Evolutionary conservation across 2,888 invertebrate genomes (phyloP).

Genomic region (Melinaea menophilus): DNA sequence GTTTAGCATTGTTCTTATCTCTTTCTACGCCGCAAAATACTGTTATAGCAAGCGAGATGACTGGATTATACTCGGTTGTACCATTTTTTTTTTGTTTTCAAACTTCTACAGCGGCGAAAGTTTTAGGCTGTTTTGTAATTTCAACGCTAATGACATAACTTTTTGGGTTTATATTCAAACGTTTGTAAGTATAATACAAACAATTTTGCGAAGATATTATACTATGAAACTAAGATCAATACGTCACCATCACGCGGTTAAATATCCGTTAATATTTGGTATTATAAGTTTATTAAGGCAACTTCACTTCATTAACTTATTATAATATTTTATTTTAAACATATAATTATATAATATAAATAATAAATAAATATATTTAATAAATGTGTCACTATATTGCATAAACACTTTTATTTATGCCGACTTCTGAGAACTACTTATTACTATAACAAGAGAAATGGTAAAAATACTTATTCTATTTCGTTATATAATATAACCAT

Average conservation of each 20-base stretch:
- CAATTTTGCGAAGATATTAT: slow-evolving; percentile 20
- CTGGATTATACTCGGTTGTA: slow-evolving; percentile 32
- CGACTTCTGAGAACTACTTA: too few relatives aligned
- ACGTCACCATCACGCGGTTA: slow-evolving; percentile 28
- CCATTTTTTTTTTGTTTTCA: slow-evolving; percentile 27
- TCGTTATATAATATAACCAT: too few relatives aligned
- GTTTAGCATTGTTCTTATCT: slow-evolving; percentile 34
- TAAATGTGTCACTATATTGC: too few relatives aligned
- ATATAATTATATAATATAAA: too few relatives aligned
- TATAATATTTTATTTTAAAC: too few relatives aligned
- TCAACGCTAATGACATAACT: slow-evolving; percentile 6
- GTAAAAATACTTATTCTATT: too few relatives aligned
- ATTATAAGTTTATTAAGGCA: slow-evolving; percentile 3
- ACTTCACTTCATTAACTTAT: too few relatives aligned
- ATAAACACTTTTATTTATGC: too few relatives aligned
- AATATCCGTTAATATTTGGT: slow-evolving; percentile 27
- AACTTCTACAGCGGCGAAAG: slow-evolving; percentile 21
- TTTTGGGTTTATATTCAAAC: slow-evolving; percentile 13
- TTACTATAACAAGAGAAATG: too few relatives aligned
- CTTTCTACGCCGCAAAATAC: slow-evolving; percentile 33
- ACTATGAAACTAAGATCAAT: slow-evolving; percentile 25
- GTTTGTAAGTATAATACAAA: slow-evolving; percentile 7
- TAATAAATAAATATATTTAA: too few relatives aligned
- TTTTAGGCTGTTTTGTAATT: slow-evolving; percentile 8
- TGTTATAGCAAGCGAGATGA: slow-evolving; percentile 39